A percentile compares a stretch with the other conserved stretches of the same genome.
Evolutionary conservation across 1,140 invertebrate genomes (phyloP).

Genomic region (Parapsyche elsis): DNA sequence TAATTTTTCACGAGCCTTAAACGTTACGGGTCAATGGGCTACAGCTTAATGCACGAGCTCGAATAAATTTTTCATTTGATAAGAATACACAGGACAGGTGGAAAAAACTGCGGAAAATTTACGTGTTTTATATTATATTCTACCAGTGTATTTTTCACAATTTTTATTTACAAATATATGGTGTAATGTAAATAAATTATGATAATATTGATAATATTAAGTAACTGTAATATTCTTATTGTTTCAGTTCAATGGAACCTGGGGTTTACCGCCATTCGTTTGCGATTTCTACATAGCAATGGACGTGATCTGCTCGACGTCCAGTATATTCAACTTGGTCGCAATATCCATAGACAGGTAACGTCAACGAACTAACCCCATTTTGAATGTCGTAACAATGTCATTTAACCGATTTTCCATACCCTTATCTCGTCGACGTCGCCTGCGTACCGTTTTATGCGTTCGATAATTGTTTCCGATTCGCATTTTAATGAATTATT

Average conservation of each 20-base stretch:
- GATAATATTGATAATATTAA: background rate
- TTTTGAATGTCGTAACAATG: conserved; percentile 1
- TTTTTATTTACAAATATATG: too few species aligned
- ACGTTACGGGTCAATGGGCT: background rate
- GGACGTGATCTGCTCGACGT: conserved; percentile 98
- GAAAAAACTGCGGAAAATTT: too few species aligned
- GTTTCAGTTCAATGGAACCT: conserved; percentile 84
- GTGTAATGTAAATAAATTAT: too few species aligned
- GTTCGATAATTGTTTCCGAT: conserved; percentile 1
- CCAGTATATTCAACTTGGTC: conserved; percentile 98
- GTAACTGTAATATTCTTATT: conserved; percentile 56
- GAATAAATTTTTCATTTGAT: too few species aligned
- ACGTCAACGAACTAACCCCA: conserved; percentile 57
- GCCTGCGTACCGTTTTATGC: background rate
- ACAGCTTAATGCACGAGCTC: background rate
- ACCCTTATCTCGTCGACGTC: background rate
- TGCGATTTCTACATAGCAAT: conserved; percentile 99
- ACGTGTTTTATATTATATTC: too few species aligned
- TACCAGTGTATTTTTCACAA: too few species aligned
- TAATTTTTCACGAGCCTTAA: background rate
- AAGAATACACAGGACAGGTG: too few species aligned
- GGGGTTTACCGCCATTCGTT: conserved; percentile 89
- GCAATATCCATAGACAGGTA: conserved; percentile 99
- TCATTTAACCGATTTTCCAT: conserved; percentile 6
- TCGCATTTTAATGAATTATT: background rate